These are phyloP conservation scores for Conus betulinus DNA, from an alignment of 1,140 invertebrate genomes.

Conservation along the genomic window DNA sequence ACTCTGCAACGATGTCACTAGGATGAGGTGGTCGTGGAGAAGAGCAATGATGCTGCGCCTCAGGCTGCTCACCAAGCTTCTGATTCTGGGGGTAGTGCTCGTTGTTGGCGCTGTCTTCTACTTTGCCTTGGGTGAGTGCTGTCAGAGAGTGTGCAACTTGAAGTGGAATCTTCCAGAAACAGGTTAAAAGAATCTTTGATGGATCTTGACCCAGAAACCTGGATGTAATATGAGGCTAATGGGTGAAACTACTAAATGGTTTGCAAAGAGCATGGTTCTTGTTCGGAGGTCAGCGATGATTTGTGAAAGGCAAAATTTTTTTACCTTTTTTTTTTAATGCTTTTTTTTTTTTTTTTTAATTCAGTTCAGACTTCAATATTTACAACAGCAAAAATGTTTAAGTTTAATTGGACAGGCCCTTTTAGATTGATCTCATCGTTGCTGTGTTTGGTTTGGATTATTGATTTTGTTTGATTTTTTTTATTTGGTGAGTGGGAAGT, in stretches of 20 bases:
- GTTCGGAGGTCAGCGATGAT: neutral
- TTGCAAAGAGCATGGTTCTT: neutral
- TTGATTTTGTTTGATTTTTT: no score
- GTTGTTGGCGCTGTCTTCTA: neutral
- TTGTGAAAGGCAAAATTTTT: no score
- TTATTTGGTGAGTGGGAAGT: no score
- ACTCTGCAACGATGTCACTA: neutral
- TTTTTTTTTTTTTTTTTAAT: no score
- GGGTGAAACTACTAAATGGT: neutral
- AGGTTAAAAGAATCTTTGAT: neutral
- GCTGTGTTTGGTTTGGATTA: no score
- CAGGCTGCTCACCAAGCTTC: neutral
- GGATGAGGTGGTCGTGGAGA: neutral
- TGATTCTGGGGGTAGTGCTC: neutral
- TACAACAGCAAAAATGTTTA: no score
- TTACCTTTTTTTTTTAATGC: no score
- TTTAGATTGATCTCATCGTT: no score
- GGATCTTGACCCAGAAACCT: neutral
- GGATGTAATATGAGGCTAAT: neutral
- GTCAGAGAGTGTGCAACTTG: neutral
- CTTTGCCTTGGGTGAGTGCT: constrained; percentile 1
- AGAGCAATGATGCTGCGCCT: neutral
- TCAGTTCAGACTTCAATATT: no score
- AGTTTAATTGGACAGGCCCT: no score
- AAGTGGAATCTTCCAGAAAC: neutral